Conservation (phyloP, 1,140 invertebrate genomes). For the Anagrus nilaparvatae region DNA sequence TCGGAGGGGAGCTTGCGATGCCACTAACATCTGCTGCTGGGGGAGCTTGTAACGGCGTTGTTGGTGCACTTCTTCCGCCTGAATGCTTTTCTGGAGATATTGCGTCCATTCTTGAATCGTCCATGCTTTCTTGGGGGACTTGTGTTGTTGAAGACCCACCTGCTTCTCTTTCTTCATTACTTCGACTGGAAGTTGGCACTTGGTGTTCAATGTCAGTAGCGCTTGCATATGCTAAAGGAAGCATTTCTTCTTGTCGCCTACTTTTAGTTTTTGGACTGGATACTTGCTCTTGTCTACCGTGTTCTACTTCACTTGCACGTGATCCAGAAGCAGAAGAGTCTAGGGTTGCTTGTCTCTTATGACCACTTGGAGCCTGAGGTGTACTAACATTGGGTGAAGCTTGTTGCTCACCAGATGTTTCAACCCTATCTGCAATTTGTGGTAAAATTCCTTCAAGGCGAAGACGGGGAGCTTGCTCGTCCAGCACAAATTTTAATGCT, state of each 20-base stretch:
- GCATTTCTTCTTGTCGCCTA: slow-evolving; percentile 29
- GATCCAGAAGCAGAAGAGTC: slow-evolving; percentile 45
- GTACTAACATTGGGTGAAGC: slow-evolving; percentile 46
- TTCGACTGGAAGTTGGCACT: slow-evolving; percentile 70
- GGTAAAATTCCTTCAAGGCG: slow-evolving; percentile 68
- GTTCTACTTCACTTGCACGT: slow-evolving; percentile 40
- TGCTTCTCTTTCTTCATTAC: slow-evolving; percentile 68
- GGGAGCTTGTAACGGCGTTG: slow-evolving; percentile 62
- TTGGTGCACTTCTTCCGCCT: slow-evolving; percentile 58
- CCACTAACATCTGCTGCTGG: slow-evolving; percentile 46
- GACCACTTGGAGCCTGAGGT: slow-evolving; percentile 44
- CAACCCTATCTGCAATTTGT: slow-evolving; percentile 43
- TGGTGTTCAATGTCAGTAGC: slow-evolving; percentile 39
- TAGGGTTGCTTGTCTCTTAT: slow-evolving; percentile 47
- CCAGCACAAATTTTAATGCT: slow-evolving; percentile 60
- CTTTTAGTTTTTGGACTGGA: slow-evolving; percentile 35
- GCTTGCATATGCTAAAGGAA: slow-evolving; percentile 29
- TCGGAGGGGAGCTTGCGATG: too few species aligned
- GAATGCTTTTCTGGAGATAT: slow-evolving; percentile 55
- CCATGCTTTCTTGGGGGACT: slow-evolving; percentile 54
- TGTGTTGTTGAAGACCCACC: slow-evolving; percentile 44
- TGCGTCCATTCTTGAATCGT: slow-evolving; percentile 68
- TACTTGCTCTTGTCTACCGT: slow-evolving; percentile 32
- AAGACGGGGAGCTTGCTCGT: slow-evolving; percentile 55
- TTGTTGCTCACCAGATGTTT: slow-evolving; percentile 30